Evolutionary conservation across 2,113 vertebrate species (phyloP), one percentile per base, ranked within the genome.

Genomic region (Numenius arquata): DNA sequence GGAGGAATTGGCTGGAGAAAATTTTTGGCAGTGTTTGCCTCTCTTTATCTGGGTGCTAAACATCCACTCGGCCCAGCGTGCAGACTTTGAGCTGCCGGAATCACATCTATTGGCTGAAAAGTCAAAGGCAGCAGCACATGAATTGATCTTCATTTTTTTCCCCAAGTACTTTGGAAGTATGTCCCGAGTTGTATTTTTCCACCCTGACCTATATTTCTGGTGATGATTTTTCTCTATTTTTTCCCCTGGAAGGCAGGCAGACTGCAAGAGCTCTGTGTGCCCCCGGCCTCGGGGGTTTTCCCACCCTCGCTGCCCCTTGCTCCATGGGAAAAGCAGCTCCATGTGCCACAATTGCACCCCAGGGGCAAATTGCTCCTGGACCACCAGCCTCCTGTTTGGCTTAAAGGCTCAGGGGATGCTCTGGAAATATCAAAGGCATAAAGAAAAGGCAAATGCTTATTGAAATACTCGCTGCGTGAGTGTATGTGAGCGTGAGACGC

Each of bases 321-420:
- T 12, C 3, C 16, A 0, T 4, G 22, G 58, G 77, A 59, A 38
- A 25, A 9, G 26, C 61, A 23, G 48, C 30, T 15, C 15, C 40
- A 9, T 0, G 1, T 6, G 10, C 16, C 25, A 4, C 0, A 1
- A 55, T 30, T 1, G 4, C 43, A 34, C 5, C 2, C 22, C 1
- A 3, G 19, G 13, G n/a, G 2, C 52, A 93, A 66, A 82, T 8
- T 2, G 1, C 41, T 56, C 21, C 48, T 30, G 63, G 36, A 21
- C 34, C 29, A 6, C 5, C 23, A 6, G 23, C 13, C 36, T 68
- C 23, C 25, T 15, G 5, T 17, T 66, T 40, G 2, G 0, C 43
- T 70, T 21, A 36, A 26, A 61, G 74, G 27, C 16, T 56, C 50
- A 25, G 29, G 10, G 9, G 19, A 14, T 56, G 30, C 16, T 56